phyloP scores from a whole-genome alignment of 1,140 invertebrate species.

The Phocides pigmalion region DNA sequence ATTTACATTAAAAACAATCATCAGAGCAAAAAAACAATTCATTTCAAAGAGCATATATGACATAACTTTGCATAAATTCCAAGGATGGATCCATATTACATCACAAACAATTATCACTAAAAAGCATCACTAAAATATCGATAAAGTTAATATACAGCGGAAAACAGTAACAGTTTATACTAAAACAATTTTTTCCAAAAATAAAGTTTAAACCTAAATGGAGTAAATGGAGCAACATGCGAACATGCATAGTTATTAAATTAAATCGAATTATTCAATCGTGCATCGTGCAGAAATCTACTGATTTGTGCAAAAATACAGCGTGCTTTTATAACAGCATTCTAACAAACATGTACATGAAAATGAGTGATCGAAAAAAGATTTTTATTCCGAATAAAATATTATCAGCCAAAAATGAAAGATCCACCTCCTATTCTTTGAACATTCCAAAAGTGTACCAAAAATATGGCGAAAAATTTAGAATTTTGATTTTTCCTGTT shows the following conservation, averaged over 20 bases:
- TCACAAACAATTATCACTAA: too few relatives aligned
- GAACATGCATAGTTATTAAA: conserved; percentile 40
- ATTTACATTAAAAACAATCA: too few relatives aligned
- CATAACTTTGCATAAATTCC: background rate
- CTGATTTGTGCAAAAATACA: conserved; percentile 35
- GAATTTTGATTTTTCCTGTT: conserved; percentile 74
- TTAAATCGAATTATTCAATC: conserved; percentile 19
- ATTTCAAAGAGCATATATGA: background rate
- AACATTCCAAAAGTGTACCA: conserved; percentile 75
- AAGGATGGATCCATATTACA: too few relatives aligned
- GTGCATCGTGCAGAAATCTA: conserved; percentile 43
- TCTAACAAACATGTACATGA: conserved; percentile 22
- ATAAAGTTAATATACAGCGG: too few relatives aligned
- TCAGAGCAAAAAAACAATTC: too few relatives aligned
- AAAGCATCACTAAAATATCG: too few relatives aligned
- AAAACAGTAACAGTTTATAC: background rate
- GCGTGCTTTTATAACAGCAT: conserved; percentile 26
- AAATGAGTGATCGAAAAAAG: conserved; percentile 30
- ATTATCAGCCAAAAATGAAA: conserved; percentile 35
- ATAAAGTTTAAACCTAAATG: too few relatives aligned
- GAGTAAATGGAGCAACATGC: conserved; percentile 26
- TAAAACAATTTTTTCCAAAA: too few relatives aligned
- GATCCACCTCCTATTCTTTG: conserved; percentile 78
- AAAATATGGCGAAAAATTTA: conserved; percentile 67
- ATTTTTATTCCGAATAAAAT: conserved; percentile 26